Conservation (phyloP, 2,113 vertebrate species). For the Amblyornis subalaris region DNA sequence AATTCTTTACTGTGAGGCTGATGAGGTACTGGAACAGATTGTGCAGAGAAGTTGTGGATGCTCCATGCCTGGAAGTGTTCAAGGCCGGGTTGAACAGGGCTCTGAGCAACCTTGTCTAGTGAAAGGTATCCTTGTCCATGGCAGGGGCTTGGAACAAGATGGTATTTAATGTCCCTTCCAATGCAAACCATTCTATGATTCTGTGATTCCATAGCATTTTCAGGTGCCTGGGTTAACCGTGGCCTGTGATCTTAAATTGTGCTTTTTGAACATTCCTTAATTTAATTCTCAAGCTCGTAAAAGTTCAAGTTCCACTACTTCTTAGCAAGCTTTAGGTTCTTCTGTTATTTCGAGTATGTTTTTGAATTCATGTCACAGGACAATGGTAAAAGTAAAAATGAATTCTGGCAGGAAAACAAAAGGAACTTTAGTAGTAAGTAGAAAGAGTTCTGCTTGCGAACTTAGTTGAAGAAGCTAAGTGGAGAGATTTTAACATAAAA, state of each 20-base stretch:
- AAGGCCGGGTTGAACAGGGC: background rate
- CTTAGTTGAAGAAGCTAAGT: background rate
- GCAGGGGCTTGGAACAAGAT: background rate
- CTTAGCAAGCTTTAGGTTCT: background rate
- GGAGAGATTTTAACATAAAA: background rate
- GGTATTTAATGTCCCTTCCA: background rate
- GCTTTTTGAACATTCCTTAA: background rate
- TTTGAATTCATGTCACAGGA: background rate
- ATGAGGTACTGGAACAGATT: background rate
- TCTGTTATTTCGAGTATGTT: background rate
- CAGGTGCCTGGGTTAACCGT: background rate
- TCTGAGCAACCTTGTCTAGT: background rate
- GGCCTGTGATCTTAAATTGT: background rate
- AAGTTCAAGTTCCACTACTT: background rate
- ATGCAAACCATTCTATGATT: background rate
- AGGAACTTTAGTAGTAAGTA: background rate
- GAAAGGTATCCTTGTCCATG: background rate
- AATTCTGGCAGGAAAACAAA: background rate
- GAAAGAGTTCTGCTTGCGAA: background rate
- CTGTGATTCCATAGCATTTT: background rate
- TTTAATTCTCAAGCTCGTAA: background rate
- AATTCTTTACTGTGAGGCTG: background rate
- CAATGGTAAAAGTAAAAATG: background rate
- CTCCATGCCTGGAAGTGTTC: background rate
- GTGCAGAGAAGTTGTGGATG: background rate